Evolutionary conservation across 2,797 vertebrate species (phyloP).

Genomic region (Darevskia nairensis): DNA sequence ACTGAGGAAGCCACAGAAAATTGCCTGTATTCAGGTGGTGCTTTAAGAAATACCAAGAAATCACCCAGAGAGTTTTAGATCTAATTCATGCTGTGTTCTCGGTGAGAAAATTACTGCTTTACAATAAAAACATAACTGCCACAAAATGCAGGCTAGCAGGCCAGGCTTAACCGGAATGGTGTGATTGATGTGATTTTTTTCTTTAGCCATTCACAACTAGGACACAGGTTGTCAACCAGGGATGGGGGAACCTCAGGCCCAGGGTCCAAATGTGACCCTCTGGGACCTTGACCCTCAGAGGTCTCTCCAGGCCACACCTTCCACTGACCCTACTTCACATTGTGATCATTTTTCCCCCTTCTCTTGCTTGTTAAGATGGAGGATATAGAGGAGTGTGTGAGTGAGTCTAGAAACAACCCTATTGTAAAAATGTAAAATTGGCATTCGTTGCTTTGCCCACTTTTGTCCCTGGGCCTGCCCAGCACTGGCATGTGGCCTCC

Average conservation of each 20-base stretch:
- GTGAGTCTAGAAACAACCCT: too few species aligned
- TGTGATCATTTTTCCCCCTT: too few species aligned
- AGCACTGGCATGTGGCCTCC: too few species aligned
- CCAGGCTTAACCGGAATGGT: slow-evolving; percentile 50
- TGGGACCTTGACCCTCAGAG: too few species aligned
- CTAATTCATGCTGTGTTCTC: slow-evolving; percentile 28
- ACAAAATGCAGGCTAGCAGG: slow-evolving; percentile 39
- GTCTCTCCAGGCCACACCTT: too few species aligned
- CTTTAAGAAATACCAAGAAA: slow-evolving; percentile 52
- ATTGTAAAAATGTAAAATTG: too few species aligned
- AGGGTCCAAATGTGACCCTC: too few species aligned
- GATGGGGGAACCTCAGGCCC: neutral
- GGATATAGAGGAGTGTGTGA: too few species aligned
- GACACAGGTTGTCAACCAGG: neutral
- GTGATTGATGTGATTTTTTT: slow-evolving; percentile 15
- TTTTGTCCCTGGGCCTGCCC: too few species aligned
- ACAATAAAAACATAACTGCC: slow-evolving; percentile 52
- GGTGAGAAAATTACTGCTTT: slow-evolving; percentile 37
- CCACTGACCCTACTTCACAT: too few species aligned
- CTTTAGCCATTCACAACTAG: slow-evolving; percentile 22
- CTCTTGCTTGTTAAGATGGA: too few species aligned
- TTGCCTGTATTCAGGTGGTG: slow-evolving; percentile 33
- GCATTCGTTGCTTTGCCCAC: too few species aligned
- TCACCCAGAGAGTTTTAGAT: neutral
- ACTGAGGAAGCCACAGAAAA: slow-evolving; percentile 62